A percentile compares a stretch with the other conserved stretches of the same genome.
phyloP scores from a whole-genome alignment of 2,888 invertebrate genomes.

The Pollenia amentaria region DNA sequence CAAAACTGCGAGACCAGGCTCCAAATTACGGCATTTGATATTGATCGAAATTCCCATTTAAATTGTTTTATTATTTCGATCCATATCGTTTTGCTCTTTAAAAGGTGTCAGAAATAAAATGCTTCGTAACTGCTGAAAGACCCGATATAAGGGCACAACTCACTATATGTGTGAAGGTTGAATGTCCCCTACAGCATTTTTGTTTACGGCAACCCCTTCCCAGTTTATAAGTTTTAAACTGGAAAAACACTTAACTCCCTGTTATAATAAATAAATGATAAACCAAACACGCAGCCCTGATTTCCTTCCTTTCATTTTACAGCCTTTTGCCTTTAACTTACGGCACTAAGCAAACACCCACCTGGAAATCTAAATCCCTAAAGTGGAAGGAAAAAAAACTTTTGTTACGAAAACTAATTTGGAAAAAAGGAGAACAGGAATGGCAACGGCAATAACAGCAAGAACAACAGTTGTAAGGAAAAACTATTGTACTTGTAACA shows the following conservation, averaged over 20 bases:
- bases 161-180: background rate
- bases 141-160: background rate
- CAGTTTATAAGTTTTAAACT: conserved; percentile 10
- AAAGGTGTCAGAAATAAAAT: too few species aligned
- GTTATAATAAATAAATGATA: conserved; percentile 44
- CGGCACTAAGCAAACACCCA: conserved; percentile 8
- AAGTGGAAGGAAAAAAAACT: conserved; percentile 31
- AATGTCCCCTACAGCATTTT: background rate
- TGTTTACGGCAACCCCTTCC: background rate
- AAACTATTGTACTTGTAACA: conserved; percentile 23
- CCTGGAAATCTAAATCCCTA: conserved; percentile 20
- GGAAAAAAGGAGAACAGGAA: conserved; percentile 44
- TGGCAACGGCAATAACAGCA: background rate
- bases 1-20: too few species aligned
- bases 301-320: background rate
- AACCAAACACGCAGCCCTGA: conserved; percentile 9
- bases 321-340: background rate
- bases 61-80: too few species aligned
- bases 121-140: too few species aligned
- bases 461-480: conserved; percentile 17
- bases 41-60: too few species aligned
- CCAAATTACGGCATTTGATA: too few species aligned
- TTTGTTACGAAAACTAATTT: conserved; percentile 55
- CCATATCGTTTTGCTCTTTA: too few species aligned
- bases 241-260: conserved; percentile 44